Percentiles rank a stretch among this genome's conserved stretches.
Conservation (phyloP, 2,113 vertebrate genomes). For the Chaetodon auriga region DNA sequence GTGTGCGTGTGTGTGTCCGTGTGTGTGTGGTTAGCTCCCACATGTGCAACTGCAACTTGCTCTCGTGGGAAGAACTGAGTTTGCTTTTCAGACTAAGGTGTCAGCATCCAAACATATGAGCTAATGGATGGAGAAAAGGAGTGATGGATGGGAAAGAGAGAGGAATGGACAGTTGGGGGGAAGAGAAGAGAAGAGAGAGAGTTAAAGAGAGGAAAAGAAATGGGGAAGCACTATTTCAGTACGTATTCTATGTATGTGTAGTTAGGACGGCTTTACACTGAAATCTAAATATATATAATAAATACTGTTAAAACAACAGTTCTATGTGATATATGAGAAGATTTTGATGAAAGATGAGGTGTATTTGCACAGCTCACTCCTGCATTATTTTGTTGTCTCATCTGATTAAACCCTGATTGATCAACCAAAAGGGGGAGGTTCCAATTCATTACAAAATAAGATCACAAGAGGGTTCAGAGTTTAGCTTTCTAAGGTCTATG, state of each 20-base stretch:
- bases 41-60: conserved; percentile 29
- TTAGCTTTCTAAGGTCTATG: not conserved
- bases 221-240: not conserved
- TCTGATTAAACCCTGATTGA: not conserved
- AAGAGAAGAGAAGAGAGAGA: not conserved
- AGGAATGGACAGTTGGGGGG: not conserved
- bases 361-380: not conserved
- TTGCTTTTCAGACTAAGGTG: conserved; percentile 74
- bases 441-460: not conserved
- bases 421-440: not conserved
- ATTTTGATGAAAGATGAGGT: not conserved
- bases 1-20: conserved; percentile 3
- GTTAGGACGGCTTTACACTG: not conserved
- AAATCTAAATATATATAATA: not conserved
- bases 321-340: not conserved
- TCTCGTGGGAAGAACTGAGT: conserved; percentile 65
- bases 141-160: conserved; percentile 3
- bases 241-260: no score
- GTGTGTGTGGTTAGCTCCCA: conserved; percentile 34
- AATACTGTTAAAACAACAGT: not conserved
- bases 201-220: not conserved
- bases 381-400: not conserved
- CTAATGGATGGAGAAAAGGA: conserved; percentile 67
- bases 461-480: no score
- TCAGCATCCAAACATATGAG: conserved; percentile 71